Conservation (phyloP, 2,888 invertebrate genomes). For the Catocala sponsa region DNA sequence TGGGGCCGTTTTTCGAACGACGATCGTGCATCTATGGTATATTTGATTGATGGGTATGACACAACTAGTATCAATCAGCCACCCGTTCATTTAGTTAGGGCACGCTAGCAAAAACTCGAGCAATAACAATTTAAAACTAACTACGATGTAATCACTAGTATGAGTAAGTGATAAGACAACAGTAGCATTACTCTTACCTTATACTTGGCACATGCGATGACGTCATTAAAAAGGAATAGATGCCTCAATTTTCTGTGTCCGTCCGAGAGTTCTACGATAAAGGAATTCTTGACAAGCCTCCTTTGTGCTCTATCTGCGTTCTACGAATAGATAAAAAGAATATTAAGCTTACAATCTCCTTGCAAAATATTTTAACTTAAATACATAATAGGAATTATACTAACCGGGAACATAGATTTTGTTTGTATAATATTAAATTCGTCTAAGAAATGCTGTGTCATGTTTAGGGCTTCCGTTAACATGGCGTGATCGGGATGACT, state of each 20-base stretch:
- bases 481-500: conserved; percentile 94
- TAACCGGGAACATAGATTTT: conserved; percentile 94
- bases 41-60: too few species aligned
- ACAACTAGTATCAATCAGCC: too few species aligned
- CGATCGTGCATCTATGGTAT: too few species aligned
- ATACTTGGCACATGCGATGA: conserved; percentile 98
- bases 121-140: too few species aligned
- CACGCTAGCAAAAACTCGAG: too few species aligned
- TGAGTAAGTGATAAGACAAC: too few species aligned
- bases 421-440: conserved; percentile 96
- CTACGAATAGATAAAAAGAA: conserved; percentile 73
- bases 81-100: too few species aligned
- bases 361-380: not conserved
- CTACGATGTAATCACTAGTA: too few species aligned
- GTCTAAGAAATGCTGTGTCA: conserved; percentile 96
- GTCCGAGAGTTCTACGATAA: conserved; percentile 96
- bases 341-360: not conserved
- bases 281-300: conserved; percentile 97
- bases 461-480: conserved; percentile 93
- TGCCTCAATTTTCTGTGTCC: conserved; percentile 96
- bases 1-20: too few species aligned
- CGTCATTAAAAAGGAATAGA: conserved; percentile 97
- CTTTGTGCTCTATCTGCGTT: conserved; percentile 94
- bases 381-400: conserved; percentile 39
- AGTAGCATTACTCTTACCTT: conserved; percentile 85